phyloP scores from a whole-genome alignment of 1,140 invertebrate species.

The Chelonus insularis region DNA sequence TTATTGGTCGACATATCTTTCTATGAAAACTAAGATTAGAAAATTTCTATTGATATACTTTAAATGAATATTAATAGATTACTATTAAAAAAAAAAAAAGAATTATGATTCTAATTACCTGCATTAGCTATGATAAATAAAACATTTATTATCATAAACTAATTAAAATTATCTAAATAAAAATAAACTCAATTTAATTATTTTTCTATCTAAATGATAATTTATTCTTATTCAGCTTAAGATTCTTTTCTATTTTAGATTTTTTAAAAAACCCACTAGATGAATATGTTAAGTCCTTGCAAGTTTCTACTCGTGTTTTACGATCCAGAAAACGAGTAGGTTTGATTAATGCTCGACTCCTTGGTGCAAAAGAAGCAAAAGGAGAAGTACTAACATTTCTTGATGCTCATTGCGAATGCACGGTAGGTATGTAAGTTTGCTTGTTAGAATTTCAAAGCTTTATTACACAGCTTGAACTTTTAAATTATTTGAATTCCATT shows the following conservation, averaged over 20 bases:
- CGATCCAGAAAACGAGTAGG: slow-evolving; percentile 75
- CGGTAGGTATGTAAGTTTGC: slow-evolving; percentile 64
- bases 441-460: slow-evolving; percentile 1
- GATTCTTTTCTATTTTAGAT: slow-evolving; percentile 53
- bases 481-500: slow-evolving; percentile 16
- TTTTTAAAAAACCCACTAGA: slow-evolving; percentile 81
- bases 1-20: no score
- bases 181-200: slow-evolving; percentile 11
- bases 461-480: not conserved
- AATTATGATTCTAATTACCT: no score
- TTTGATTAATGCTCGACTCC: slow-evolving; percentile 81
- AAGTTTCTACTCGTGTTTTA: slow-evolving; percentile 69
- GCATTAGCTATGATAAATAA: no score
- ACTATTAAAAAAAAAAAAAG: no score
- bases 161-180: slow-evolving; percentile 1
- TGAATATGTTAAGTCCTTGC: slow-evolving; percentile 72
- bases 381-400: slow-evolving; percentile 87
- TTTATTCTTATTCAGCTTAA: no score
- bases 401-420: slow-evolving; percentile 94
- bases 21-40: no score
- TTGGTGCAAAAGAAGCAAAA: slow-evolving; percentile 77
- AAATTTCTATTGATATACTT: no score
- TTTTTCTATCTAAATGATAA: slow-evolving; percentile 19
- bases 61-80: no score
- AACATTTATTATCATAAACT: no score